Percentiles rank a stretch among this genome's conserved stretches.
phyloP scores from a whole-genome alignment of 2,888 invertebrate genomes.

The Deilephila porcellus region DNA sequence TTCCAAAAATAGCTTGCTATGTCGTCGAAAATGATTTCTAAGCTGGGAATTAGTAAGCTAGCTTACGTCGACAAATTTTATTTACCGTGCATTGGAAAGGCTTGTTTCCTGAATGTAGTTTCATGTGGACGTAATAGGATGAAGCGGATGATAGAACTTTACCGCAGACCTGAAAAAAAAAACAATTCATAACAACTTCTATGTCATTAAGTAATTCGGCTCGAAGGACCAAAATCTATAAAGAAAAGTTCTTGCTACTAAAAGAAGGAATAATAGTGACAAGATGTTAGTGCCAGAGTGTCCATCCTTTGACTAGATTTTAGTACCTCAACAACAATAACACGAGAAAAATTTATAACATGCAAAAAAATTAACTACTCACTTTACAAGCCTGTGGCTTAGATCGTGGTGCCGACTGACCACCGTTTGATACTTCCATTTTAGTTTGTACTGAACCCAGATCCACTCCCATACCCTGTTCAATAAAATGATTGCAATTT shows the following conservation, averaged over 20 bases:
- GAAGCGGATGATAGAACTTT: slow-evolving; percentile 91
- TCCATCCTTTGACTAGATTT: too few species aligned
- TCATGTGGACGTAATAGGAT: slow-evolving; percentile 93
- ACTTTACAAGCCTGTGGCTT: slow-evolving; percentile 91
- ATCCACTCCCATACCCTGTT: slow-evolving; percentile 78
- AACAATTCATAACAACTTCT: slow-evolving; percentile 8
- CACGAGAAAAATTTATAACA: too few species aligned
- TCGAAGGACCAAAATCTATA: too few species aligned
- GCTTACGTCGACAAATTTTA: slow-evolving; percentile 38
- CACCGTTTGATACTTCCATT: slow-evolving; percentile 76
- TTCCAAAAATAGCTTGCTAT: too few species aligned
- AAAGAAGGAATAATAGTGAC: too few species aligned
- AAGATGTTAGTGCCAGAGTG: too few species aligned
- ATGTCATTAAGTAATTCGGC: too few species aligned
- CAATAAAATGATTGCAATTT: slow-evolving; percentile 39
- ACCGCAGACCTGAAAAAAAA: slow-evolving; percentile 85
- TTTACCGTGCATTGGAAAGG: slow-evolving; percentile 90
- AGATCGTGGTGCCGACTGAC: slow-evolving; percentile 80
- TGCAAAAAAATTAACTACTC: slow-evolving; percentile 36
- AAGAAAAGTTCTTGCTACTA: too few species aligned
- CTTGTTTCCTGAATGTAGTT: slow-evolving; percentile 91
- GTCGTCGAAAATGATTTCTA: background rate
- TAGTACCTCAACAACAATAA: too few species aligned
- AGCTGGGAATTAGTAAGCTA: background rate
- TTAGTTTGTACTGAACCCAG: slow-evolving; percentile 81